Percentiles rank a stretch among this genome's conserved stretches.
Evolutionary conservation across 2,113 vertebrate species (phyloP).

Genomic region (Macheiramphus alcinus): DNA sequence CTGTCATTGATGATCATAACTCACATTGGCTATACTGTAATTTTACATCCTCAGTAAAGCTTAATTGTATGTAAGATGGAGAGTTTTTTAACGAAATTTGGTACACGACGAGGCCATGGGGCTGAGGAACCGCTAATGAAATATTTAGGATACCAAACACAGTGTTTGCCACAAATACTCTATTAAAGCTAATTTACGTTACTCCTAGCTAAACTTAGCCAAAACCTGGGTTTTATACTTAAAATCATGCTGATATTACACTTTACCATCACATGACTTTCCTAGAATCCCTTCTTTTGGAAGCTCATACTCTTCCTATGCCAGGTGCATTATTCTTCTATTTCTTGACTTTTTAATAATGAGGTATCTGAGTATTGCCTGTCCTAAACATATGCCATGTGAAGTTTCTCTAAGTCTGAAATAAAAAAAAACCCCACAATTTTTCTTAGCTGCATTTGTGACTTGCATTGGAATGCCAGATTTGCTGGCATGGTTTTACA

Average conservation of each 20-base stretch:
- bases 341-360: not conserved
- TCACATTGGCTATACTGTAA: not conserved
- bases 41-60: not conserved
- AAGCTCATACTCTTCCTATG: not conserved
- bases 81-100: not conserved
- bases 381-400: not conserved
- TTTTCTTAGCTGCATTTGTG: conserved; percentile 5
- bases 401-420: not conserved
- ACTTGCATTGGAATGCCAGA: not conserved
- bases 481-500: not conserved
- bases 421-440: not conserved
- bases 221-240: not conserved
- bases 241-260: not conserved
- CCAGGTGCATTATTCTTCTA: not conserved
- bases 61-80: not conserved
- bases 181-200: not conserved
- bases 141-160: not conserved
- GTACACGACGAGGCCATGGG: not conserved
- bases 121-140: not conserved
- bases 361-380: not conserved
- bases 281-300: not conserved
- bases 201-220: not conserved
- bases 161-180: not conserved
- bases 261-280: not conserved
- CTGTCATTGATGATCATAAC: not conserved